Percentiles rank a stretch among this genome's conserved stretches.
Conservation (phyloP, 1,140 invertebrate species). For the Tribolium castaneum region DNA sequence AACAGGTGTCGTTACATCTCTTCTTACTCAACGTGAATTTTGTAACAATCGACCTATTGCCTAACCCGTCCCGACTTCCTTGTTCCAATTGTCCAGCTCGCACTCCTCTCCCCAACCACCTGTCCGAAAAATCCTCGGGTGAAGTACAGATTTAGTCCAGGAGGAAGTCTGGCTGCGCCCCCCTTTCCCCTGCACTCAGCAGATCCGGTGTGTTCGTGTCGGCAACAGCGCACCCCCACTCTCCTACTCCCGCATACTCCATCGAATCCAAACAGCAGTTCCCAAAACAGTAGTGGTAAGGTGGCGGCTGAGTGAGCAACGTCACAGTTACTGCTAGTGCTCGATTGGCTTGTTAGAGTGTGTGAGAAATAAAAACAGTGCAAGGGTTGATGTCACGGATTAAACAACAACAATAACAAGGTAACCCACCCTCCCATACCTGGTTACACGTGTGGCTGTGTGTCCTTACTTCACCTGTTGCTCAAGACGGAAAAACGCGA, state of each 20-base stretch:
- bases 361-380: not conserved
- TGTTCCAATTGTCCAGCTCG: not conserved
- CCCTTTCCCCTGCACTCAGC: conserved; percentile 11
- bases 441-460: not conserved
- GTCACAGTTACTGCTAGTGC: conserved; percentile 61
- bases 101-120: conserved; percentile 8
- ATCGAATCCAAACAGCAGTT: conserved; percentile 53
- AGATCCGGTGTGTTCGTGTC: conserved; percentile 53
- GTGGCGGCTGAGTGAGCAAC: conserved; percentile 55
- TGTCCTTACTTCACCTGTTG: conserved; percentile 31
- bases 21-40: conserved; percentile 2
- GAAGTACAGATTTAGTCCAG: conserved; percentile 46
- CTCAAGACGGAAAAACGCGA: not conserved
- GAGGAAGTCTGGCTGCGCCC: conserved; percentile 51
- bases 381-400: not conserved
- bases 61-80: not conserved
- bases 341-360: conserved; percentile 14
- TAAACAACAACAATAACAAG: not conserved
- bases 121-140: not conserved
- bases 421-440: not conserved
- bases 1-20: not conserved
- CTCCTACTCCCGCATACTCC: conserved; percentile 54
- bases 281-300: conserved; percentile 61
- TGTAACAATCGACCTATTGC: conserved; percentile 40
- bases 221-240: conserved; percentile 49